phyloP scores from a whole-genome alignment of 2,888 invertebrate genomes.

The Callimorpha dominula region DNA sequence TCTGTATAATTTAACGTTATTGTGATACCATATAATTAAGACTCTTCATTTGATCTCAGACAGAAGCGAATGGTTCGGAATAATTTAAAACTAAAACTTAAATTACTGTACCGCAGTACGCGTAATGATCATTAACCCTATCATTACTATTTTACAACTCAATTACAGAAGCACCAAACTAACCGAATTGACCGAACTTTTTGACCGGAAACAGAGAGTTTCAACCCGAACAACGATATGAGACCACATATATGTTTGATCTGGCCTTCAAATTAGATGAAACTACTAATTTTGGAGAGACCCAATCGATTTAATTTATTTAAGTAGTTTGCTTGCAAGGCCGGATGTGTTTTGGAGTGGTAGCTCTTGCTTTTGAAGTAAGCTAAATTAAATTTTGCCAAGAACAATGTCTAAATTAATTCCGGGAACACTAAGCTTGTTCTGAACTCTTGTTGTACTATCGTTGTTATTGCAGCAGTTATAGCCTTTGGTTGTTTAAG shows the following conservation, averaged over 20 bases:
- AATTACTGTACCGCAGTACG: slow-evolving; percentile 35
- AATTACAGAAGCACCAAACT: slow-evolving; percentile 18
- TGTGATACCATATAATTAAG: slow-evolving; percentile 2
- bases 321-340: slow-evolving; percentile 43
- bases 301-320: slow-evolving; percentile 50
- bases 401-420: slow-evolving; percentile 54
- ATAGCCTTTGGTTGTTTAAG: not conserved
- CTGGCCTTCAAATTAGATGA: slow-evolving; percentile 35
- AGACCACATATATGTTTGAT: slow-evolving; percentile 42
- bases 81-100: slow-evolving; percentile 32
- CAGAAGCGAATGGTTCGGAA: slow-evolving; percentile 29
- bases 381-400: slow-evolving; percentile 52
- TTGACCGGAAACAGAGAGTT: slow-evolving; percentile 40
- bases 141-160: slow-evolving; percentile 30
- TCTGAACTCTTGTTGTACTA: slow-evolving; percentile 10
- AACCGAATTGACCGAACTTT: slow-evolving; percentile 19
- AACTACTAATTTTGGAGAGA: slow-evolving; percentile 46
- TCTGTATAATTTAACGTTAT: not conserved
- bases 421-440: slow-evolving; percentile 42
- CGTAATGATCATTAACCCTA: slow-evolving; percentile 47
- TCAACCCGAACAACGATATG: slow-evolving; percentile 34
- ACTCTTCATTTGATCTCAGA: slow-evolving; percentile 27
- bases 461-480: slow-evolving; percentile 20
- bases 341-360: slow-evolving; percentile 47
- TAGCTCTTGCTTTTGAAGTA: slow-evolving; percentile 50